Percentiles rank a stretch among this genome's conserved stretches.
Evolutionary conservation across 2,797 vertebrate species (phyloP).

Genomic region (Hapalemur alaotrensis): DNA sequence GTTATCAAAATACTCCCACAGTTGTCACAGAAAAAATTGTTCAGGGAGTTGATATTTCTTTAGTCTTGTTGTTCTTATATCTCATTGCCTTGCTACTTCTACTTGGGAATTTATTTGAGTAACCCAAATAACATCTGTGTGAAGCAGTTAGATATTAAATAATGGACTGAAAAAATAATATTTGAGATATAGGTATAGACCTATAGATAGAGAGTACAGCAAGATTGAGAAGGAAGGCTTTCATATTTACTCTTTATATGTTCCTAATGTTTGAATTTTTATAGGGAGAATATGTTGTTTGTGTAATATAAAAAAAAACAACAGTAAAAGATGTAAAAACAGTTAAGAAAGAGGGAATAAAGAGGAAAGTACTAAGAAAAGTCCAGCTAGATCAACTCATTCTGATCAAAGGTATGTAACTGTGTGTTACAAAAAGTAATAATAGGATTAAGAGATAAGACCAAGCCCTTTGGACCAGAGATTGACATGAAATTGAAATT

Average conservation of each 20-base stretch:
- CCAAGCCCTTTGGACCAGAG: background rate
- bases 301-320: background rate
- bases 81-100: constrained; percentile 3
- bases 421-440: background rate
- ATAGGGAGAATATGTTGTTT: background rate
- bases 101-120: background rate
- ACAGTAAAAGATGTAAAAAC: background rate
- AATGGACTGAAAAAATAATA: background rate
- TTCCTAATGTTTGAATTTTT: background rate
- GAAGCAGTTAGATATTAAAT: background rate
- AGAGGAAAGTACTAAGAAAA: background rate
- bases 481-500: background rate
- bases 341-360: background rate
- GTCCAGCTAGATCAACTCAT: background rate
- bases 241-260: background rate
- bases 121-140: background rate
- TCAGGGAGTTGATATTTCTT: constrained; percentile 15
- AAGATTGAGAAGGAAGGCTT: background rate
- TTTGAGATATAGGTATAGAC: background rate
- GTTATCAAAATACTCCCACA: constrained; percentile 76
- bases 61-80: background rate
- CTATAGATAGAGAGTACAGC: background rate
- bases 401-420: background rate
- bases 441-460: background rate
- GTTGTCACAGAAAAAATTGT: constrained; percentile 62